A percentile compares a stretch with the other conserved stretches of the same genome.
Conservation (phyloP, 2,888 invertebrate genomes). For the Parascotia fuliginaria region DNA sequence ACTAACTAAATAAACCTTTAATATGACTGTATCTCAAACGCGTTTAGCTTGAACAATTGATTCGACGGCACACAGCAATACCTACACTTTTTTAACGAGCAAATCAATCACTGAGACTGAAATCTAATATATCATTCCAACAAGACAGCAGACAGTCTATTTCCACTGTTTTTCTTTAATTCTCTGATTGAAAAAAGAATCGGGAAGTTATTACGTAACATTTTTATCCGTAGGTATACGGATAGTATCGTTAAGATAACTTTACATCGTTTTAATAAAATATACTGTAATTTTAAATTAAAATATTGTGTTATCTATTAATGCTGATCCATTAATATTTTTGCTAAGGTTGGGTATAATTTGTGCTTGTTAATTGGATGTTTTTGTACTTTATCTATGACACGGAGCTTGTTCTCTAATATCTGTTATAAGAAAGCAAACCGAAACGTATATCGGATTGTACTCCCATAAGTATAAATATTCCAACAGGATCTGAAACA, state of each 20-base stretch:
- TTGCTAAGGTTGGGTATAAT: too few relatives aligned
- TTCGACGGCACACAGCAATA: background rate
- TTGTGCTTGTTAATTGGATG: too few relatives aligned
- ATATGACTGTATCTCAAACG: background rate
- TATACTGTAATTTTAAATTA: too few relatives aligned
- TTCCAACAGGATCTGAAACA: background rate
- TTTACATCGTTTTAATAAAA: too few relatives aligned
- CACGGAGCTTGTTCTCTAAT: too few relatives aligned
- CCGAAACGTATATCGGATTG: too few relatives aligned
- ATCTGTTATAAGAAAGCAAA: too few relatives aligned
- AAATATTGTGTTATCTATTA: too few relatives aligned
- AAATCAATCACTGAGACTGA: slow-evolving; percentile 9
- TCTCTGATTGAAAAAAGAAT: background rate
- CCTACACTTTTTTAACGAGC: slow-evolving; percentile 6
- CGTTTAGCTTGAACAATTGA: slow-evolving; percentile 1
- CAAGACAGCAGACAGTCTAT: slow-evolving; percentile 1
- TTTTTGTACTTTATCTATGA: too few relatives aligned
- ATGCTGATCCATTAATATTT: too few relatives aligned
- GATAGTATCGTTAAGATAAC: background rate
- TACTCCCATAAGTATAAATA: too few relatives aligned
- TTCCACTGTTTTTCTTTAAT: slow-evolving; percentile 1
- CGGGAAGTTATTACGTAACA: background rate
- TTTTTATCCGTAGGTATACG: background rate
- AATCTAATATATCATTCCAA: slow-evolving; percentile 9
- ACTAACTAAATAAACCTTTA: too few relatives aligned